phyloP scores from a whole-genome alignment of 2,888 invertebrate genomes.

The Limenitis camilla region DNA sequence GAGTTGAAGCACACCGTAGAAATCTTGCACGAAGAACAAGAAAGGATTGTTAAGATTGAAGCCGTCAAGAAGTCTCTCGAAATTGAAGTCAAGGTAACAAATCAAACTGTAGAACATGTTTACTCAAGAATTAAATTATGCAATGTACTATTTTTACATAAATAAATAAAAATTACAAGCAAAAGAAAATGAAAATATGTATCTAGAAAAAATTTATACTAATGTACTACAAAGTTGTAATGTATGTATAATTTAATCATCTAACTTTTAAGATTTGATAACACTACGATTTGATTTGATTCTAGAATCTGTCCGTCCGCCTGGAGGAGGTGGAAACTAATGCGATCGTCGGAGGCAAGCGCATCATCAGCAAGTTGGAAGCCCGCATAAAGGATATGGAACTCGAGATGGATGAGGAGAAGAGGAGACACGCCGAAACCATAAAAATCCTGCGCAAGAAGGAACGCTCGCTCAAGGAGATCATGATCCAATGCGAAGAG shows the following conservation, averaged over 20 bases:
- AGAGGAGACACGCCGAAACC: constrained; percentile 96
- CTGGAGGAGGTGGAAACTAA: constrained; percentile 98
- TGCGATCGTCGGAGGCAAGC: constrained; percentile 96
- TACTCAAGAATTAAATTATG: too few relatives aligned
- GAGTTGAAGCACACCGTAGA: constrained; percentile 97
- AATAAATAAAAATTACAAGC: too few relatives aligned
- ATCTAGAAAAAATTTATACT: too few relatives aligned
- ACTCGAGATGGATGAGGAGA: constrained; percentile 95
- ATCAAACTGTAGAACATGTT: background rate
- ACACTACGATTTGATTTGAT: too few relatives aligned
- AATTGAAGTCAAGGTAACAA: constrained; percentile 90
- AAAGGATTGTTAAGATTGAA: constrained; percentile 97
- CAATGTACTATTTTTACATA: too few relatives aligned
- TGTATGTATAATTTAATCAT: too few relatives aligned
- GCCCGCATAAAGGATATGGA: constrained; percentile 95
- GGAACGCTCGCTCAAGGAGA: constrained; percentile 96
- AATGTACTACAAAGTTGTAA: too few relatives aligned
- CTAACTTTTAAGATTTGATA: too few relatives aligned
- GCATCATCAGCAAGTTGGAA: constrained; percentile 98
- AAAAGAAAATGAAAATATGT: too few relatives aligned
- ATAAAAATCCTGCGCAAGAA: constrained; percentile 98
- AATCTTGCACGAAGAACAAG: constrained; percentile 95
- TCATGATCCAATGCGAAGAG: constrained; percentile 95
- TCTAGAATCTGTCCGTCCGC: constrained; percentile 89
- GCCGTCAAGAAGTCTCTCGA: constrained; percentile 97